Evolutionary conservation across 2,797 vertebrate genomes (phyloP), one percentile per base, ranked within the genome.

Genomic region (Sebastes nivosus): DNA sequence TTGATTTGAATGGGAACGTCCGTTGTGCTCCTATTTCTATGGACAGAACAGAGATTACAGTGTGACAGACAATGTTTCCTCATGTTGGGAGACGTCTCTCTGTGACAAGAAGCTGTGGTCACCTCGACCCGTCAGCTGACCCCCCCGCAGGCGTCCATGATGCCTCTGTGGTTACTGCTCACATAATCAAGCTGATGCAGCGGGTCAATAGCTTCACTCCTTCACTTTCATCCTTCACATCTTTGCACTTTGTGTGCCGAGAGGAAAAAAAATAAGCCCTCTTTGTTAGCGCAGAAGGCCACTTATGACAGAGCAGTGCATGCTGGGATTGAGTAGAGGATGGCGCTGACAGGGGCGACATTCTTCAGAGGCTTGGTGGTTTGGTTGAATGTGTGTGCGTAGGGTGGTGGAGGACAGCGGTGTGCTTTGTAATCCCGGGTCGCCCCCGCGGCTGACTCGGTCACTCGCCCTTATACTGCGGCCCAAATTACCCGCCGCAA

Each of bases 381-480:
- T 58, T 42, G 16, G 8, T 8, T 57, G 72, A 4, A 67, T 87
- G 10, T 27, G 4, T 88, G 4, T 88, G 83, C 38, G 84, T 67
- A 46, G 12, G 76, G 36, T 68, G 84, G 61, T 18, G 36, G 67
- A 82, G 91, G 88, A 94, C 92, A 94, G 83, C 72, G 14, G 73
- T 29, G 25, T 76, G 74, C 92, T 92, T 94, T 95, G 94, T 94
- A 85, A 82, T 84, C 75, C 72, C 46, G 29, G 6, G 54, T 67
- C 30, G 22, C 11, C 18, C 57, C 9, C 34, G 22, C 3, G 27
- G 25, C 55, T 72, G 72, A 87, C 83, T 87, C 63, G 55, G 84
- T 86, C 87, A 85, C 83, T 85, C 14, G 61, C 81, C 78, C 82
- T 89, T 38, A 86, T 74, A 83, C 18, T 59, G 70, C 29, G 55